Conservation (phyloP, 1,140 invertebrate species). For the Meloidogyne chitwoodi region DNA sequence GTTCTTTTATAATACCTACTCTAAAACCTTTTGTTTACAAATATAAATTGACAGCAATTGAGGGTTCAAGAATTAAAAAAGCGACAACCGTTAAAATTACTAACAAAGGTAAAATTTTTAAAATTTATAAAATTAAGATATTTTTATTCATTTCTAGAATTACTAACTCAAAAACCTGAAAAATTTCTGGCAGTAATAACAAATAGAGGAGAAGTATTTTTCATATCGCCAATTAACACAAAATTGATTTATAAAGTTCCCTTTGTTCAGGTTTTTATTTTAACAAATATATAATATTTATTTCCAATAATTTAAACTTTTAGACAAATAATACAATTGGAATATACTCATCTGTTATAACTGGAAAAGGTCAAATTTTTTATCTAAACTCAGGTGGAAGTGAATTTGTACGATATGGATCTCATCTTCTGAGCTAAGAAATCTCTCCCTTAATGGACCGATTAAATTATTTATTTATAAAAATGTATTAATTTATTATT, state of each 20-base stretch:
- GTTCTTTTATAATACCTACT: conserved; percentile 36
- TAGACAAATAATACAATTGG: conserved; percentile 26
- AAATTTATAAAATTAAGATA: not conserved
- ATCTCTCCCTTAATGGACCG: not conserved
- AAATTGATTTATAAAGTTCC: conserved; percentile 1
- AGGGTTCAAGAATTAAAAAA: conserved; percentile 29
- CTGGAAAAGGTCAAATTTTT: conserved; percentile 33
- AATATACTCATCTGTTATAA: conserved; percentile 22
- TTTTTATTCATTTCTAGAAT: not conserved
- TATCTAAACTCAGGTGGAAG: conserved; percentile 29
- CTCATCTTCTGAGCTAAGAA: not conserved
- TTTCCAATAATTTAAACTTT: conserved; percentile 11
- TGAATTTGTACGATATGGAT: conserved; percentile 26
- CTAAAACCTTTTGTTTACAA: conserved; percentile 27
- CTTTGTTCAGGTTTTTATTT: conserved; percentile 17
- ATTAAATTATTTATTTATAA: not conserved
- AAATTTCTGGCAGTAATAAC: conserved; percentile 24
- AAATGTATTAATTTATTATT: not conserved
- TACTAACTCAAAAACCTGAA: conserved; percentile 19
- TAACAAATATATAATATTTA: too few species aligned
- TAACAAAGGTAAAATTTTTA: not conserved
- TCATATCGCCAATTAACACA: conserved; percentile 21
- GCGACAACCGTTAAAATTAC: conserved; percentile 16
- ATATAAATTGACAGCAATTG: conserved; percentile 34
- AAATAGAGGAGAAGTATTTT: conserved; percentile 32